phyloP scores from a whole-genome alignment of 1,140 invertebrate species.

The Drosophila repleta region DNA sequence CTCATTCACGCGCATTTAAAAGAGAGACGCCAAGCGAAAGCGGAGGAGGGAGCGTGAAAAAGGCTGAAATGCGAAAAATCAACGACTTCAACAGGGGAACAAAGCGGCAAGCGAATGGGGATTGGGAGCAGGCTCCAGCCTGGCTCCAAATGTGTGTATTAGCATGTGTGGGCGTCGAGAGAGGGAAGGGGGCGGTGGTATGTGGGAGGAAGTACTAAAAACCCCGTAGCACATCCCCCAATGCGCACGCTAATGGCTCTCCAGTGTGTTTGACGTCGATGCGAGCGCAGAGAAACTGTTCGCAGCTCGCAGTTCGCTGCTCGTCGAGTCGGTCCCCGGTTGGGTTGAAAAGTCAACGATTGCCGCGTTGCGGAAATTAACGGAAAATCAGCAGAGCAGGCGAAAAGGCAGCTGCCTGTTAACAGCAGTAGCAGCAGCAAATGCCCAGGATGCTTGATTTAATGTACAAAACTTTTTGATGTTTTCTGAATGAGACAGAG shows the following conservation, averaged over 20 bases:
- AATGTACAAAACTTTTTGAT: slow-evolving; percentile 81
- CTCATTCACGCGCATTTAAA: slow-evolving; percentile 71
- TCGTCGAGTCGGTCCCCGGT: slow-evolving; percentile 10
- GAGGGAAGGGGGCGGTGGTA: not conserved
- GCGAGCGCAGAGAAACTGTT: not conserved
- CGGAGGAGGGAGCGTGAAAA: slow-evolving; percentile 55
- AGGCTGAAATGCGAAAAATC: slow-evolving; percentile 80
- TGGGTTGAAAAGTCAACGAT: slow-evolving; percentile 79
- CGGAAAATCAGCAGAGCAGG: slow-evolving; percentile 67
- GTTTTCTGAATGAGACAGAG: slow-evolving; percentile 48
- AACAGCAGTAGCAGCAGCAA: slow-evolving; percentile 52
- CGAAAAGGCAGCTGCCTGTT: slow-evolving; percentile 40
- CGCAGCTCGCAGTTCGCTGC: slow-evolving; percentile 2
- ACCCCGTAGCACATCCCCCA: slow-evolving; percentile 44
- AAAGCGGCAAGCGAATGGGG: slow-evolving; percentile 37
- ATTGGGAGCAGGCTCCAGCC: not conserved
- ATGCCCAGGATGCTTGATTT: slow-evolving; percentile 79
- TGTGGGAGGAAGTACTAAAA: slow-evolving; percentile 24
- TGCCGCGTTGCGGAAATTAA: slow-evolving; percentile 82
- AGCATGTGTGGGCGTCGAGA: slow-evolving; percentile 62
- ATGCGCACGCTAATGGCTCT: slow-evolving; percentile 71
- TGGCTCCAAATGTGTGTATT: slow-evolving; percentile 62
- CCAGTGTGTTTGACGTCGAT: slow-evolving; percentile 62
- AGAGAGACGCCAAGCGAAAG: slow-evolving; percentile 11
- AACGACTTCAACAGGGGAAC: slow-evolving; percentile 65